Conservation (phyloP, 2,888 invertebrate genomes). For the Rhodophaea formosa region DNA sequence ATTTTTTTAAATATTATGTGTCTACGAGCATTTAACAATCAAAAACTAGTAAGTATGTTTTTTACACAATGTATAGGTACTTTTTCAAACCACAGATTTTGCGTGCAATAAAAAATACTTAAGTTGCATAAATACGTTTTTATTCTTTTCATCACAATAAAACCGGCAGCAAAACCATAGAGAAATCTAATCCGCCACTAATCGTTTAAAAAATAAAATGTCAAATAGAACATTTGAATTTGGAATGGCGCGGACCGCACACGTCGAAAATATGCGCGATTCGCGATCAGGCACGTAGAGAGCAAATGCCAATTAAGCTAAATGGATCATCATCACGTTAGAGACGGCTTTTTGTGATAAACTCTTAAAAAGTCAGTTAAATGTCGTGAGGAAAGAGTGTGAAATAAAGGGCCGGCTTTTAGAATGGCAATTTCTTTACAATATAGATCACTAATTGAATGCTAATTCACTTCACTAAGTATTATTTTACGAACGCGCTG, state of each 20-base stretch:
- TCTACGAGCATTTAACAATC: no score
- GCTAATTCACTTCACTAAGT: no score
- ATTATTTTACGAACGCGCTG: no score
- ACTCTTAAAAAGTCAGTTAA: neutral
- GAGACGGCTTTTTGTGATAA: neutral
- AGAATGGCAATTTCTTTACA: no score
- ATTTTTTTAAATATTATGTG: no score
- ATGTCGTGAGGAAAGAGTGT: neutral
- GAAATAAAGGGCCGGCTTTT: no score
- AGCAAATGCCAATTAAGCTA: slow-evolving; percentile 20
- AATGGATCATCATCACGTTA: slow-evolving; percentile 8
- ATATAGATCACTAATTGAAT: no score
- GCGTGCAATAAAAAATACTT: no score
- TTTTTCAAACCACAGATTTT: no score
- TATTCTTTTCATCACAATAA: neutral
- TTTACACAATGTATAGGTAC: no score
- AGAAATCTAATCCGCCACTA: slow-evolving; percentile 15
- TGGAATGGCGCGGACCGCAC: slow-evolving; percentile 64
- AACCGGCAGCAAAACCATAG: slow-evolving; percentile 14
- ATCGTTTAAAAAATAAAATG: slow-evolving; percentile 22
- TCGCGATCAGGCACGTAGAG: slow-evolving; percentile 47
- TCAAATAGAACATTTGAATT: slow-evolving; percentile 40
- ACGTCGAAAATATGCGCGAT: slow-evolving; percentile 56
- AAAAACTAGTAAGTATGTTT: no score
- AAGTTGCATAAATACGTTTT: neutral